phyloP scores from a whole-genome alignment of 1,140 invertebrate species.

The Drosophila lacteicornis region DNA sequence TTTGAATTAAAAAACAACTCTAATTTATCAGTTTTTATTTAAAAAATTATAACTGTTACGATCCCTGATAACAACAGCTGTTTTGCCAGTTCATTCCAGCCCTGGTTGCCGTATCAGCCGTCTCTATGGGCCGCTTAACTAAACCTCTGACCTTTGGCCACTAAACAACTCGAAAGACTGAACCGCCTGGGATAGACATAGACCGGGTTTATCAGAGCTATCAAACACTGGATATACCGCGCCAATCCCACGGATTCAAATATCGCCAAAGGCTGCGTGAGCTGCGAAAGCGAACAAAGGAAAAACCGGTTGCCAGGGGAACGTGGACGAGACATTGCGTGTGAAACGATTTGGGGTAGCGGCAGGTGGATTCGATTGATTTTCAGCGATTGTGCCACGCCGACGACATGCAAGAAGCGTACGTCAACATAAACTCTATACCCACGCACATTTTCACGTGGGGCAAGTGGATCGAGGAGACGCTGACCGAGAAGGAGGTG shows the following conservation, averaged over 20 bases:
- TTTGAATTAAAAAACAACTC: too few relatives aligned
- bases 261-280: neutral
- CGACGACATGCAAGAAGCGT: constrained; percentile 86
- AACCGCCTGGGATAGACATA: constrained; percentile 1
- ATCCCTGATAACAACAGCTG: constrained; percentile 2
- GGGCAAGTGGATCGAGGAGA: constrained; percentile 89
- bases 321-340: constrained; percentile 18
- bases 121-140: constrained; percentile 7
- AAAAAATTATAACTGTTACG: too few relatives aligned
- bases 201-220: constrained; percentile 27
- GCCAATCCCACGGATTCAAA: constrained; percentile 33
- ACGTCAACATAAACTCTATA: constrained; percentile 87
- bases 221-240: constrained; percentile 30
- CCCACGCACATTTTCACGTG: constrained; percentile 89
- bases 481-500: constrained; percentile 86
- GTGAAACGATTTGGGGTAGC: constrained; percentile 20
- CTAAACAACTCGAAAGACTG: constrained; percentile 1
- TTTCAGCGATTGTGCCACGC: constrained; percentile 64
- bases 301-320: constrained; percentile 64
- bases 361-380: constrained; percentile 42
- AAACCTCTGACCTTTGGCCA: constrained; percentile 59
- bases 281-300: constrained; percentile 8
- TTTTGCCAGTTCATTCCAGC: neutral
- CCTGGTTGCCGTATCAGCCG: constrained; percentile 28
- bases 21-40: too few relatives aligned